Conservation (phyloP, 2,797 vertebrate genomes). For the Gobionotothen gibberifrons region DNA sequence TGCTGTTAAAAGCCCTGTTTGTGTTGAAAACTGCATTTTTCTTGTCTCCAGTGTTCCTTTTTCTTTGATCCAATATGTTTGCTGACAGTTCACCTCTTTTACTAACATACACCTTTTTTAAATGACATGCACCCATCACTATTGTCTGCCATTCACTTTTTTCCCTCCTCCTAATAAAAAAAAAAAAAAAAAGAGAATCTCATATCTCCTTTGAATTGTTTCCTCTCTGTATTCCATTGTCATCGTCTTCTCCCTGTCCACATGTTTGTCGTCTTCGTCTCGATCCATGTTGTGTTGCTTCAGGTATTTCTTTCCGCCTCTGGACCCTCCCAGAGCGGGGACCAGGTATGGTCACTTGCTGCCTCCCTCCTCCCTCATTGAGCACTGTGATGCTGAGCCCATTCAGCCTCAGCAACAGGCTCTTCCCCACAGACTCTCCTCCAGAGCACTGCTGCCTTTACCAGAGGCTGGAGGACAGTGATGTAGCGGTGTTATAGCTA, state of each 20-base stretch:
- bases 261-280: constrained; percentile 57
- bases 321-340: constrained; percentile 92
- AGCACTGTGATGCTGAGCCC: constrained; percentile 90
- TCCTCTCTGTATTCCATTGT: constrained; percentile 84
- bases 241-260: constrained; percentile 78
- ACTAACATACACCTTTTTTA: constrained; percentile 7
- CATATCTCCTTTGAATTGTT: constrained; percentile 72
- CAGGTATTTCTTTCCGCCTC: constrained; percentile 96
- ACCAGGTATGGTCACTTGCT: constrained; percentile 93
- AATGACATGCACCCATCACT: constrained; percentile 18
- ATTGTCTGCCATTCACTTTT: constrained; percentile 19
- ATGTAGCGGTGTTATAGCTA: constrained; percentile 11
- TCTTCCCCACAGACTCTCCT: constrained; percentile 68
- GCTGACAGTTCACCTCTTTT: background rate
- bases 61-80: constrained; percentile 2
- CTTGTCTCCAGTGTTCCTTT: constrained; percentile 6
- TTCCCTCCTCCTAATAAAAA: constrained; percentile 42
- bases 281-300: constrained; percentile 78
- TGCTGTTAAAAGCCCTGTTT: constrained; percentile 10
- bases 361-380: constrained; percentile 90
- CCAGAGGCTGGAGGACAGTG: constrained; percentile 74
- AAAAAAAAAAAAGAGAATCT: constrained; percentile 46
- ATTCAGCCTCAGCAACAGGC: constrained; percentile 79
- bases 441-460: constrained; percentile 70
- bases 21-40: constrained; percentile 16